Conservation (phyloP, 64 coral and sea anemone genomes). For the Exaiptasia diaphana region DNA sequence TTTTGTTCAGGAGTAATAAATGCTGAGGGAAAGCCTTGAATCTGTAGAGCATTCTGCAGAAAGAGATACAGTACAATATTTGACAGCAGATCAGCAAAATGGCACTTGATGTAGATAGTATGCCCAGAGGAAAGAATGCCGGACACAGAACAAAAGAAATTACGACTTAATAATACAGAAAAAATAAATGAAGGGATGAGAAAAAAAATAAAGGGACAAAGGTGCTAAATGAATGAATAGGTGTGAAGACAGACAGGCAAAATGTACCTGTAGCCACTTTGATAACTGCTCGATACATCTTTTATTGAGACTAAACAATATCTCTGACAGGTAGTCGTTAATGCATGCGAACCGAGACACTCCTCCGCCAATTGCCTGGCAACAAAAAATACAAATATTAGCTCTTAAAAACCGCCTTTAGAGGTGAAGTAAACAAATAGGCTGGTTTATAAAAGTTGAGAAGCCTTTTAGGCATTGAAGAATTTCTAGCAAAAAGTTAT, state of each 20-base stretch:
- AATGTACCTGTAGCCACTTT: conserved; percentile 78
- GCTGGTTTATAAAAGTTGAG: no score
- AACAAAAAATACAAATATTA: not conserved
- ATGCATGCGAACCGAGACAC: conserved; percentile 51
- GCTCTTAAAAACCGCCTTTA: no score
- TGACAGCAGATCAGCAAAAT: no score
- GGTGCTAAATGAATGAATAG: not conserved
- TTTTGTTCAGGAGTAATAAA: conserved; percentile 86
- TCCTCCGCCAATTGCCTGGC: conserved; percentile 73
- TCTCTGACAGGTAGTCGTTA: conserved; percentile 74
- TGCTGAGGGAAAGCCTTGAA: conserved; percentile 86
- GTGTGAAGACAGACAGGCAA: not conserved
- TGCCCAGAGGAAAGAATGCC: no score
- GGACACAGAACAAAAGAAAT: no score
- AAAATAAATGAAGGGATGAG: not conserved
- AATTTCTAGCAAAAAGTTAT: no score
- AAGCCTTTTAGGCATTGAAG: no score
- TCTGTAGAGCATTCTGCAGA: conserved; percentile 55
- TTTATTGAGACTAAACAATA: conserved; percentile 78
- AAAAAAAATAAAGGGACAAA: not conserved
- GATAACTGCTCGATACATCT: conserved; percentile 63
- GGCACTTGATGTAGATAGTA: no score
- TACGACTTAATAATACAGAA: not conserved
- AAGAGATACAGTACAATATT: no score
- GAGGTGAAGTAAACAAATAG: no score